Evolutionary conservation across 2,888 invertebrate genomes (phyloP), one percentile per base, ranked within the genome.

Genomic region (Mythimna albipuncta): DNA sequence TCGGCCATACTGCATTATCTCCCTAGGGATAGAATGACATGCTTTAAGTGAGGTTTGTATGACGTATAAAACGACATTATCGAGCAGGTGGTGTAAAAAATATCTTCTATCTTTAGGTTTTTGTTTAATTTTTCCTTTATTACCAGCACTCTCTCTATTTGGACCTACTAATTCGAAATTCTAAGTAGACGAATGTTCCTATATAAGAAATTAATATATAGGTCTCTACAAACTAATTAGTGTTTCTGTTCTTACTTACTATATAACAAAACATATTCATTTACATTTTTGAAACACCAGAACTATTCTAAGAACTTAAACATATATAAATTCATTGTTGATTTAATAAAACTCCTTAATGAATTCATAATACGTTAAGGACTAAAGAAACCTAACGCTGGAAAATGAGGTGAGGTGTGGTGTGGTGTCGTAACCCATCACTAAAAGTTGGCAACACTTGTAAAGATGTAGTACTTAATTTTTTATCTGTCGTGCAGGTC

Each of bases 401-500:
- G 19, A 50, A 50, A 50, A 50, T 50, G 50, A 44, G 44, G 44
- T 44, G 26, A 10, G 2, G 32, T 32, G 32, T 32, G 41, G 41
- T 41, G 2, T 4, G 2, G 2, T 52, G 19, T 52, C 9, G 19
- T n/a, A 52, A 9, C 50, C 47, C 50, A 7, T n/a, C 19, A n/a
- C 50, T 52, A 52, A 50, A n/a, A n/a, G n/a, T n/a, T 47, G 16
- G 16, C 16, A 16, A 19, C 16, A 16, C 2, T 65, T 65, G 11
- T 57, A 61, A 65, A 65, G 58, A 62, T 63, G 61, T 52, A 35
- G 61, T 52, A 35, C 2, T n/a, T 62, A 61, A 38, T 62, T 6
- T 70, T 2, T 62, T 73, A 62, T 47, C 87, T 89, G 75, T 85
- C 67, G 9, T 65, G 63, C 94, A 99, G 99, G 98, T 99, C 64